phyloP scores from a whole-genome alignment of 2,888 invertebrate genomes.

The Byasa hedistus region DNA sequence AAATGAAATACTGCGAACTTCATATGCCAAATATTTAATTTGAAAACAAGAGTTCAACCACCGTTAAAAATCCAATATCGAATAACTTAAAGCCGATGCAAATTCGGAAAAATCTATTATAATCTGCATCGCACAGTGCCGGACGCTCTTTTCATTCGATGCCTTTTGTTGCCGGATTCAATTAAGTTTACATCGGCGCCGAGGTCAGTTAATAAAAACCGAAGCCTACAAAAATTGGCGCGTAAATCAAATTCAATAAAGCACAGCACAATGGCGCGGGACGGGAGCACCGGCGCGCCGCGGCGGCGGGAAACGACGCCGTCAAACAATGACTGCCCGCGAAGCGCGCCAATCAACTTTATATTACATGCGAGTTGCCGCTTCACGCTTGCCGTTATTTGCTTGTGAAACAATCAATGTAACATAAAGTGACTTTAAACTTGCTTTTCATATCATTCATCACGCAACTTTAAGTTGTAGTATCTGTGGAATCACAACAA shows the following conservation, averaged over 20 bases:
- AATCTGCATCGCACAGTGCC: conserved; percentile 77
- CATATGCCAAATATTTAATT: conserved; percentile 42
- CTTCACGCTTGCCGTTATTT: conserved; percentile 19
- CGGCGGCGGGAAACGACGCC: conserved; percentile 60
- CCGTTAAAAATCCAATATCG: conserved; percentile 69
- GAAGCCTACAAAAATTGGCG: conserved; percentile 76
- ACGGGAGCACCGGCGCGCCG: no score
- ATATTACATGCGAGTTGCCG: conserved; percentile 36
- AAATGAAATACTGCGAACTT: conserved; percentile 30
- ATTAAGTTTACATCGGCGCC: conserved; percentile 79
- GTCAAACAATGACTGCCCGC: conserved; percentile 52
- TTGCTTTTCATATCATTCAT: not conserved
- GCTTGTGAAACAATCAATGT: not conserved
- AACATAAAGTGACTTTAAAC: not conserved
- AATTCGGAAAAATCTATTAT: conserved; percentile 76
- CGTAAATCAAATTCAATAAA: conserved; percentile 79
- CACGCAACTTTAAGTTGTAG: not conserved
- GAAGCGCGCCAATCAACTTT: conserved; percentile 45
- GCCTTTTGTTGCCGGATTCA: conserved; percentile 78
- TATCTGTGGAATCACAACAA: accelerated
- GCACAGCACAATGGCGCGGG: conserved; percentile 65
- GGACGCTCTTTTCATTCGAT: conserved; percentile 77
- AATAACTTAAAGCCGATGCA: conserved; percentile 72
- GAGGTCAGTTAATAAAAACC: conserved; percentile 80
- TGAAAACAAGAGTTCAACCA: conserved; percentile 62